Base-by-base conservation (phyloP, 2,888 invertebrate species). In the Cistogaster globosa region DNA sequence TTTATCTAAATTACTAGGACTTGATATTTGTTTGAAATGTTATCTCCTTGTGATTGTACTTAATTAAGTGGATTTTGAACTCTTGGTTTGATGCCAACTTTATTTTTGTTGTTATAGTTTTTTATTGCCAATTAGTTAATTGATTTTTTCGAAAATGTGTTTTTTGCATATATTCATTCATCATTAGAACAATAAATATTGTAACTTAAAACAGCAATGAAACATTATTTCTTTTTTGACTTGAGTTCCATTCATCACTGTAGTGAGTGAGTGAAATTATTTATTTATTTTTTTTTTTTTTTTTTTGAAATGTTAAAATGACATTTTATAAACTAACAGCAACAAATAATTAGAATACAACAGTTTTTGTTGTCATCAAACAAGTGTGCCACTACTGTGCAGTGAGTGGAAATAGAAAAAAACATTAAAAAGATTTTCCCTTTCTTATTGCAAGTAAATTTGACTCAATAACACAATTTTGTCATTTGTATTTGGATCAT, bases 191-290 rank as follows among this genome's bases (percentile, higher is more conserved):
- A 67, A 72, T 42, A 76, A 80, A 62, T 18, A 65, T 32, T 48
- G 32, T 48, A 60, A 12, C 57, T 36, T 62, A 26, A 14, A 63
- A 48, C 7, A 74, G 22, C 74, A 69, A 68, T 60, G 38, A 45
- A 71, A 38, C 55, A 22, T 2, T n/a, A 4, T 20, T 74, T 72
- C 48, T 36, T 67, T 72, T 45, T 75, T 78, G 2, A 26, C 26
- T 86, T 75, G 69, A 77, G 78, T 80, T 78, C 60, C 87, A 87
- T 87, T 87, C 86, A 87, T 87, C 82, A 87, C 32, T 68, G 67
- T 60, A 78, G 76, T 82, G 86, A 86, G 86, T 87, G 85, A 87
- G 86, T 87, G 86, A 77, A 87, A 82, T 84, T 67, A 53, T 38
- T 86, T 67, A 53, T 53, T 63, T 62, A 51, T 72, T 62, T 51